Evolutionary conservation across 2,888 invertebrate genomes (phyloP), one percentile per base, ranked within the genome.

Genomic region (Norana najaformis): DNA sequence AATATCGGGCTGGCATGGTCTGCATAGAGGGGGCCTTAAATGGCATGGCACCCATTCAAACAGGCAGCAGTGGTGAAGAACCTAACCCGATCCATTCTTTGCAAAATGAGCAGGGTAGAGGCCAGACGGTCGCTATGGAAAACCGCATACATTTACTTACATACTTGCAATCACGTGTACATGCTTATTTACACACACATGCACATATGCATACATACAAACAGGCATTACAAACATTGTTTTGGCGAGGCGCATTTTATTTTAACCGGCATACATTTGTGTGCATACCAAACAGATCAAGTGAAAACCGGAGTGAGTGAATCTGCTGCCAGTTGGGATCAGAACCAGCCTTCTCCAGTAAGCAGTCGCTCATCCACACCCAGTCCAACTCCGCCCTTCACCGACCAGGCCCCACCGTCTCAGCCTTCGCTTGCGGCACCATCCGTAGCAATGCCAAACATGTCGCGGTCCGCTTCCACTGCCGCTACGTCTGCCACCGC

Each of bases 321-420:
- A 11, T 69, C n/a, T 0, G 30, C 11, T 8, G 85, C 11, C 85
- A 85, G 85, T 16, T 85, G 85, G 85, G 85, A 85, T 2, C 85
- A 36, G 16, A 35, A 18, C 11, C 85, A 85, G 36, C 36, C 85
- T 0, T 85, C 85, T 18, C 85, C 85, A 18, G 36, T n/a, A 8
- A 85, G 47, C 88, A 88, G 88, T 34, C 88, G 88, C 34, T 47
- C 39, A 23, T 88, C 88, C 18, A 88, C 88, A 1, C 88, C 88
- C 38, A 88, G 88, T 47, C 88, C 88, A 5, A 88, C 88, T n/a
- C 88, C 88, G 23, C 88, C 88, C 38, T 47, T 47, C 14, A n/a
- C 20, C 88, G 41, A 88, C 34, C 41, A 88, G 38, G 41, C 23
- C 39, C 34, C 41, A 88, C 20, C 41, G 5, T 8, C 20, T 30